Base-by-base conservation (phyloP, 2,113 vertebrate species). In the Cyprinus carpio region DNA sequence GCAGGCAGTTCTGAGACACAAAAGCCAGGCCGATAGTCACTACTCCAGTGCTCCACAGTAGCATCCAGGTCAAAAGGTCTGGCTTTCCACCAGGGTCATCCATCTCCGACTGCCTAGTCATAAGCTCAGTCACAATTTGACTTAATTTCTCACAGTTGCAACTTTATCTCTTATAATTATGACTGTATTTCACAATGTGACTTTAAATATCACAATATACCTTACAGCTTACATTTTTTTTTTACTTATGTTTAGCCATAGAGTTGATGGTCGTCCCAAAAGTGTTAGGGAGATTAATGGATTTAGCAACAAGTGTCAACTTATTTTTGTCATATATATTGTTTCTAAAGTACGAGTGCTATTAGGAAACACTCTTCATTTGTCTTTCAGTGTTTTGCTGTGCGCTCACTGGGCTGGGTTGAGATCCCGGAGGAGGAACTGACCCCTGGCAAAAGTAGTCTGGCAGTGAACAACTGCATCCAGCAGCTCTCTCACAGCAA, bases 391-490 rank as follows among this genome's bases (percentile, higher is more conserved):
- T 98, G 96, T 82, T 99, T 99, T 67, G 93, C 97, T 0, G 98
- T 99, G 74, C 96, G 96, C 4, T 99, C 97, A 0, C 93, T 99
- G 88, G 98, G 98, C 56, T 99, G 98, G 97, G 95, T 99, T 87
- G 97, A 99, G 93, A 96, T 99, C 77, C 96, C 97, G 0, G 98
- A 99, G 90, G 98, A 99, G 90, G 98, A 99, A 89, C 87, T 99
- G 87, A 95, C 96, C 72, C 98, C 98, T 0, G 98, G 98, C 23
- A 97, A 97, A 89, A 99, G 98, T 93, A 98, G 98, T 90, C 96
- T 99, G 0, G 96, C 96, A 0, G 96, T 99, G 89, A 99, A 97
- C 91, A 98, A 99, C 85, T 97, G 97, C 88, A 99, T 99, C 93
- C 98, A 99, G 92, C 98, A 98, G 92, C 95, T 99, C 90, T 97